Evolutionary conservation across 2,888 invertebrate species (phyloP).

Genomic region (Bembecia ichneumoniformis): DNA sequence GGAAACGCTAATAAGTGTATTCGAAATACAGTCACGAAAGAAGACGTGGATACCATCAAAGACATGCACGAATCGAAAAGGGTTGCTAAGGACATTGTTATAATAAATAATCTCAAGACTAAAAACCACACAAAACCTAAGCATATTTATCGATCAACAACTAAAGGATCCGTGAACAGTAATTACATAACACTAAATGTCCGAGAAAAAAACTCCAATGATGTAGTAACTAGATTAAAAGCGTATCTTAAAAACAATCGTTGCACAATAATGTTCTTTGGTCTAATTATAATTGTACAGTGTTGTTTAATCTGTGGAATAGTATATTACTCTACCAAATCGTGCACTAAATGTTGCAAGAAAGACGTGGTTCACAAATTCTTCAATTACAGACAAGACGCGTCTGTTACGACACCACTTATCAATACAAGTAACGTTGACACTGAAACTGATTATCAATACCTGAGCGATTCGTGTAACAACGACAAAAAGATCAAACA

Average conservation of each 20-base stretch:
- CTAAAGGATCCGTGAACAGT: background rate
- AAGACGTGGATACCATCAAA: slow-evolving; percentile 39
- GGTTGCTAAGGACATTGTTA: slow-evolving; percentile 31
- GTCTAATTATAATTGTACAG: slow-evolving; percentile 30
- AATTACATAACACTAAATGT: background rate
- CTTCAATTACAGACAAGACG: slow-evolving; percentile 48
- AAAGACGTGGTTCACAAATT: slow-evolving; percentile 35
- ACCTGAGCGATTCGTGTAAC: slow-evolving; percentile 36
- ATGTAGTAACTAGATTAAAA: background rate
- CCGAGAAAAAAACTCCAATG: background rate
- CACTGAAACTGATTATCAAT: slow-evolving; percentile 46
- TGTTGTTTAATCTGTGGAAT: slow-evolving; percentile 41
- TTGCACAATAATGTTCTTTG: slow-evolving; percentile 22
- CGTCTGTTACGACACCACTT: slow-evolving; percentile 51
- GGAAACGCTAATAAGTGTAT: slow-evolving; percentile 35
- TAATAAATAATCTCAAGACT: slow-evolving; percentile 18
- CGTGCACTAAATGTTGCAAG: slow-evolving; percentile 23
- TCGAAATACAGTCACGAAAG: slow-evolving; percentile 19
- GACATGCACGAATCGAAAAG: slow-evolving; percentile 18
- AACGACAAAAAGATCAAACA: slow-evolving; percentile 48
- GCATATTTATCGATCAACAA: background rate
- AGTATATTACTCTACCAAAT: slow-evolving; percentile 29
- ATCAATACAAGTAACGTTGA: slow-evolving; percentile 46
- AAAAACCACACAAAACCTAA: background rate
- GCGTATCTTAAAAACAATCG: background rate